Evolutionary conservation across 2,888 invertebrate species (phyloP).

Genomic region (Icerya purchasi): DNA sequence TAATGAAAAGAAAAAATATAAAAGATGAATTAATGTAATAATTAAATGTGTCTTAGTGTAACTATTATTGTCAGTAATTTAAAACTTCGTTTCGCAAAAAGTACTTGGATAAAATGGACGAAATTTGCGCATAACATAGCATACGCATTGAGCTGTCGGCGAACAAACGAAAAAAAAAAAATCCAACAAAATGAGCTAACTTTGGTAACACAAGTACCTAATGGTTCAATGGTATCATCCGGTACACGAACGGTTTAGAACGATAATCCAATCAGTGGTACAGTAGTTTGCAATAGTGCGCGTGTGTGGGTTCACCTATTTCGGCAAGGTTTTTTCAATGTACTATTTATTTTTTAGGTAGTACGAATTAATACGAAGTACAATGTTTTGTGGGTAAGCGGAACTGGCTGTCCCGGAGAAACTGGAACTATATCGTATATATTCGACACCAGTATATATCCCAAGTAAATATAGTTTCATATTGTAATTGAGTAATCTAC

Average conservation of each 20-base stretch:
- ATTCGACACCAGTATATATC: conserved; percentile 52
- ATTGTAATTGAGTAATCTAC: too few species aligned
- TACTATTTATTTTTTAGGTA: conserved; percentile 36
- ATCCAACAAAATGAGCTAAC: too few species aligned
- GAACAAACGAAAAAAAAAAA: too few species aligned
- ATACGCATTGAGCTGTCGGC: too few species aligned
- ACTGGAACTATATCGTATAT: conserved; percentile 57
- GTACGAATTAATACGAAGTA: conserved; percentile 82
- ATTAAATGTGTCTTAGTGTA: not conserved
- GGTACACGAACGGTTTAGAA: too few species aligned
- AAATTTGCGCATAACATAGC: too few species aligned
- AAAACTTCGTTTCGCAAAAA: not conserved
- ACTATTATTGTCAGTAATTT: not conserved
- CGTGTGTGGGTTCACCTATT: too few species aligned
- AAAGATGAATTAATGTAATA: not conserved
- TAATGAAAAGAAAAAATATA: not conserved
- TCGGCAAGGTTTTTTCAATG: not conserved
- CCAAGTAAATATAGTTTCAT: conserved; percentile 26
- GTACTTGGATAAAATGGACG: too few species aligned
- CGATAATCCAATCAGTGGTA: too few species aligned
- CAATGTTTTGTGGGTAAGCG: conserved; percentile 75
- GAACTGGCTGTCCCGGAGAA: conserved; percentile 60
- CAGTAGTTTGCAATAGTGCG: too few species aligned
- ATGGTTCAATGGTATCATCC: too few species aligned
- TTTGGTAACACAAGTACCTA: too few species aligned